A percentile compares a stretch with the other conserved stretches of the same genome.
Evolutionary conservation across 2,113 vertebrate species (phyloP).

Genomic region (Saimiri boliviensis): DNA sequence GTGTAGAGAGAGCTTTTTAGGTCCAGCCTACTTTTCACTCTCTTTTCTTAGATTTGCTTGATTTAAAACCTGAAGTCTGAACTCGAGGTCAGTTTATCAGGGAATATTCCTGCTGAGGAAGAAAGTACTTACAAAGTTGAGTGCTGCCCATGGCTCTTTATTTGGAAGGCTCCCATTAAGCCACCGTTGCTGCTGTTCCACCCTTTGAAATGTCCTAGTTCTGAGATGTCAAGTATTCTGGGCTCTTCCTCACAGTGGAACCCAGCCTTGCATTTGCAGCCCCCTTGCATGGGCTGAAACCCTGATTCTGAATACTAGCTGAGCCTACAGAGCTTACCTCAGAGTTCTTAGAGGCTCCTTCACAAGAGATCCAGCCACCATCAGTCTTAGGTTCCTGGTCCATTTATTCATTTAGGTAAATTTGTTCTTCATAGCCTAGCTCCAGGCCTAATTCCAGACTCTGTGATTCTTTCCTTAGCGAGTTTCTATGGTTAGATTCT

Average conservation of each 20-base stretch:
- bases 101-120: neutral
- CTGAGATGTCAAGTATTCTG: neutral
- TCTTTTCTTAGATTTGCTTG: neutral
- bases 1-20: neutral
- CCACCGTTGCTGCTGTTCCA: neutral
- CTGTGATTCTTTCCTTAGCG: neutral
- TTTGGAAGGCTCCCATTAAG: neutral
- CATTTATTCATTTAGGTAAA: neutral
- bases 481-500: accelerated
- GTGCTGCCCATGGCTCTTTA: neutral
- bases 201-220: neutral
- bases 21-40: neutral
- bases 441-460: neutral
- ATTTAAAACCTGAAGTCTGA: neutral
- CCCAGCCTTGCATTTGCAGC: neutral
- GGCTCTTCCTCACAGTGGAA: accelerated
- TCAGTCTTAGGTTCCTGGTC: neutral
- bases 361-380: neutral
- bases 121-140: neutral
- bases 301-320: neutral
- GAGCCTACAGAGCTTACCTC: no score
- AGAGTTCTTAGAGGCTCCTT: no score
- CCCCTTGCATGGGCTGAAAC: no score
- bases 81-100: neutral
- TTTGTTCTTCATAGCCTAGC: neutral